Evolutionary conservation across 2,797 vertebrate species (phyloP).

Genomic region (Artibeus jamaicensis): DNA sequence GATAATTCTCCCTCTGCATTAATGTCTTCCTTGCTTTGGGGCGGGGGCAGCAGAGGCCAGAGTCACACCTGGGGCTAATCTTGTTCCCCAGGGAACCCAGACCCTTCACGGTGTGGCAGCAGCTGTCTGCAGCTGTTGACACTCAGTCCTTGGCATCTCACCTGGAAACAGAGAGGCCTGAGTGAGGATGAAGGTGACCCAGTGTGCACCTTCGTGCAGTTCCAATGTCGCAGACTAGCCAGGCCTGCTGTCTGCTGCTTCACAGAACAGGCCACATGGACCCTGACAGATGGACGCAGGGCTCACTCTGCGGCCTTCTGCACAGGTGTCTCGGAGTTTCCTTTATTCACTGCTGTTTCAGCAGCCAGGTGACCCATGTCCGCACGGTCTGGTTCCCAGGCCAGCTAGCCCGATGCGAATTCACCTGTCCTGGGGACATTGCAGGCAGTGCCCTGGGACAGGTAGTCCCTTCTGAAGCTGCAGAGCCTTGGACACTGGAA

Average conservation of each 20-base stretch:
- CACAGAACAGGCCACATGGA: background rate
- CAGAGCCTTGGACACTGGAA: background rate
- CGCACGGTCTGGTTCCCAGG: background rate
- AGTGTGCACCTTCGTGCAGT: background rate
- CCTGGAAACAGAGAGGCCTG: background rate
- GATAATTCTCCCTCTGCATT: background rate
- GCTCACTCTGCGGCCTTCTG: background rate
- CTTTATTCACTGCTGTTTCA: too few species aligned
- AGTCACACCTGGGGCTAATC: background rate
- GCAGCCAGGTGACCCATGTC: background rate
- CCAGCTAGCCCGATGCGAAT: background rate
- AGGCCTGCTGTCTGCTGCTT: background rate
- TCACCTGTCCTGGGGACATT: background rate
- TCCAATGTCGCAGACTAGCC: too few species aligned
- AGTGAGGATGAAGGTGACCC: background rate
- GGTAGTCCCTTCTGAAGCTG: background rate
- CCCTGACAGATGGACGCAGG: background rate
- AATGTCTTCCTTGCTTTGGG: background rate
- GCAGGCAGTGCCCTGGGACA: background rate
- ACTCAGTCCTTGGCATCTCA: background rate
- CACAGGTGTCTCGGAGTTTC: too few species aligned
- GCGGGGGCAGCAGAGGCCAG: background rate
- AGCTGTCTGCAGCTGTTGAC: background rate
- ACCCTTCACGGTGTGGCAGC: too few species aligned
- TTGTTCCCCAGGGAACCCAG: background rate